Conservation (phyloP, 1,140 invertebrate species). For the Lasaia peninsularis region DNA sequence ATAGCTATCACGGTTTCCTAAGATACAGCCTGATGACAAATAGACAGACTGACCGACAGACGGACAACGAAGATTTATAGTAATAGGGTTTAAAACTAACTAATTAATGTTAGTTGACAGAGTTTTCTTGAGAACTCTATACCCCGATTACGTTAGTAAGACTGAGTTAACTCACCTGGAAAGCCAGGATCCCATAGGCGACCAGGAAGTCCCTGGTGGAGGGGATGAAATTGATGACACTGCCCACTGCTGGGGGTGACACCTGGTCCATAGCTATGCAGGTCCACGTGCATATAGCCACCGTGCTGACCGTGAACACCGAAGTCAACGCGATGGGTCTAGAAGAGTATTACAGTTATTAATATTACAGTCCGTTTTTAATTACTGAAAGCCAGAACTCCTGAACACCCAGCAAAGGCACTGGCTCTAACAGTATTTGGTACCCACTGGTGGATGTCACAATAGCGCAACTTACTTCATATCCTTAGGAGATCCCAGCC, state of each 20-base stretch:
- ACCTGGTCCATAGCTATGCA: slow-evolving; percentile 66
- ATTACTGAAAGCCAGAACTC: too few relatives aligned
- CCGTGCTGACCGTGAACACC: slow-evolving; percentile 77
- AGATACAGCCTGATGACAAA: too few relatives aligned
- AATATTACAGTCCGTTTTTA: too few relatives aligned
- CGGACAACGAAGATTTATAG: too few relatives aligned
- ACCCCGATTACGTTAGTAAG: slow-evolving; percentile 8
- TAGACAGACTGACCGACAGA: too few relatives aligned
- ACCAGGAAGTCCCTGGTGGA: slow-evolving; percentile 70
- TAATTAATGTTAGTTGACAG: too few relatives aligned
- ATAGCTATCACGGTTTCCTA: too few relatives aligned
- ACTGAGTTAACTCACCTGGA: slow-evolving; percentile 66
- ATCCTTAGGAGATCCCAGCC: slow-evolving; percentile 90
- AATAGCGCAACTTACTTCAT: slow-evolving; percentile 82
- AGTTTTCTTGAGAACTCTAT: too few relatives aligned
- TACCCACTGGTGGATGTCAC: background rate
- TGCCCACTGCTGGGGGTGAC: slow-evolving; percentile 36
- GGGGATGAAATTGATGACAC: slow-evolving; percentile 38
- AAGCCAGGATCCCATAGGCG: slow-evolving; percentile 82
- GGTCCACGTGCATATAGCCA: slow-evolving; percentile 78
- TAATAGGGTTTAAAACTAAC: too few relatives aligned
- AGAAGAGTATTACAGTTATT: too few relatives aligned
- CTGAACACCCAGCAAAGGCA: too few relatives aligned
- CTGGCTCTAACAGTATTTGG: slow-evolving; percentile 18
- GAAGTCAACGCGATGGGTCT: slow-evolving; percentile 80